Evolutionary conservation across 1,140 invertebrate genomes (phyloP).

Genomic region (Aporrectodea caliginosa): DNA sequence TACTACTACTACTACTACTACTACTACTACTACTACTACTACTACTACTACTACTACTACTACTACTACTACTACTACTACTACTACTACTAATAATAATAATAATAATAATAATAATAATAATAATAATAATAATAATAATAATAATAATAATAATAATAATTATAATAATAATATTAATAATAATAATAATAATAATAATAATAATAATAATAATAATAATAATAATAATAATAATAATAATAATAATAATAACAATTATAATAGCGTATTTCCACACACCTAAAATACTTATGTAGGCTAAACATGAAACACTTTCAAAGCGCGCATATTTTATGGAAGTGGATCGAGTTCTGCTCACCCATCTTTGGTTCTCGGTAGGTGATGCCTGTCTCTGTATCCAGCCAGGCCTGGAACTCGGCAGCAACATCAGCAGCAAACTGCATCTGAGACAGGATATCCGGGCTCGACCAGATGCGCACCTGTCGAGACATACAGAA

Average conservation of each 20-base stretch:
- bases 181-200: neutral
- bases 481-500: no score
- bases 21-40: slow-evolving; percentile 2
- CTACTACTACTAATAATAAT: neutral
- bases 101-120: neutral
- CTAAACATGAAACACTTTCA: no score
- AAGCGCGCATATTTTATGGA: no score
- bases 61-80: neutral
- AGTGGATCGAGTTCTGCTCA: no score
- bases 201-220: neutral
- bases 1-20: slow-evolving; percentile 3
- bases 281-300: no score
- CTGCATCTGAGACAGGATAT: neutral
- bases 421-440: neutral
- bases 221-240: neutral
- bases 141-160: neutral
- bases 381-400: neutral
- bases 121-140: neutral
- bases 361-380: neutral
- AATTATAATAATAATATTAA: neutral
- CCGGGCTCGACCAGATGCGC: neutral
- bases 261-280: neutral
- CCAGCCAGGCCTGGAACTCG: neutral
- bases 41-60: slow-evolving; percentile 2
- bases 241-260: neutral